A percentile compares a stretch with the other conserved stretches of the same genome.
Conservation (phyloP, 2,888 invertebrate species). For the Anodontia alba region DNA sequence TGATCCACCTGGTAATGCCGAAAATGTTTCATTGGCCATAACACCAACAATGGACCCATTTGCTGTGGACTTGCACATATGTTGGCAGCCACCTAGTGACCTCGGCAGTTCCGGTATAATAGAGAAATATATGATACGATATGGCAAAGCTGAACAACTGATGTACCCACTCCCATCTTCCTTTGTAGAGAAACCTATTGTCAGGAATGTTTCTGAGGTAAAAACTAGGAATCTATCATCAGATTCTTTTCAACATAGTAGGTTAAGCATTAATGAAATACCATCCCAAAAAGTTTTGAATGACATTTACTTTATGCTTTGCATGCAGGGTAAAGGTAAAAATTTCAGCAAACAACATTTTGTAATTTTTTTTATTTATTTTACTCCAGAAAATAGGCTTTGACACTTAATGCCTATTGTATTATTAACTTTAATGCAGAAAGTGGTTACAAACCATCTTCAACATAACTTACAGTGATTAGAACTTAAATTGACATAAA, state of each 20-base stretch:
- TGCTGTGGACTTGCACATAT: constrained; percentile 59
- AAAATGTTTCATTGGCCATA: constrained; percentile 59
- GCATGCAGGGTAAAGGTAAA: too few species aligned
- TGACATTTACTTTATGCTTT: too few species aligned
- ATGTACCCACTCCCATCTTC: constrained; percentile 44
- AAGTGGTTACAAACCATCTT: too few species aligned
- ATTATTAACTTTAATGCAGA: too few species aligned
- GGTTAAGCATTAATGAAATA: neutral
- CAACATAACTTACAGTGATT: too few species aligned
- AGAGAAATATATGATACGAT: constrained; percentile 68
- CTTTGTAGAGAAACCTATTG: constrained; percentile 43
- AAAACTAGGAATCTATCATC: constrained; percentile 7
- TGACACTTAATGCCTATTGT: too few species aligned
- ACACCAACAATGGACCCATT: constrained; percentile 49
- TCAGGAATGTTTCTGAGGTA: constrained; percentile 52
- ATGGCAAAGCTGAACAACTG: constrained; percentile 59
- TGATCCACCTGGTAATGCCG: constrained; percentile 69
- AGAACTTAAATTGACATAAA: too few species aligned
- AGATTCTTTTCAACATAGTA: neutral
- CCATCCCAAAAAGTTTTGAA: neutral
- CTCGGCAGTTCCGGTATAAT: constrained; percentile 68
- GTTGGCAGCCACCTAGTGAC: constrained; percentile 70
- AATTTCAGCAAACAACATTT: too few species aligned
- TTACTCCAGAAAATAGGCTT: too few species aligned
- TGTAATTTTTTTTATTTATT: too few species aligned